Evolutionary conservation across 2,888 invertebrate genomes (phyloP), one percentile per base, ranked within the genome.

Genomic region (Eledone cirrhosa): DNA sequence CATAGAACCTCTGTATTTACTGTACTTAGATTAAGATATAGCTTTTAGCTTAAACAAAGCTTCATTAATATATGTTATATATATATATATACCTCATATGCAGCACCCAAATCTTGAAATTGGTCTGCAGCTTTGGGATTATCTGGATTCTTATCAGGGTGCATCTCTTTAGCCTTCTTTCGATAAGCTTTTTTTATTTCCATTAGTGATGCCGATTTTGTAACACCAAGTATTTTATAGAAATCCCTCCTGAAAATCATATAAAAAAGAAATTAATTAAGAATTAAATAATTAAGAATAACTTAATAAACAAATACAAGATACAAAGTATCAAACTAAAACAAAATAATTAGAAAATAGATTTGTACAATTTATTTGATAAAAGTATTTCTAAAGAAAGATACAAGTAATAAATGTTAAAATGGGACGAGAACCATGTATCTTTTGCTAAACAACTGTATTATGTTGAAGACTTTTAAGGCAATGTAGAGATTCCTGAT

Each of bases 131-230:
- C 96, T 78, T 95, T 93, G 0, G 97, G 96, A 92, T 99, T 98
- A 91, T 95, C 95, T 90, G 94, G 94, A 91, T 99, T 99, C 90
- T 97, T 98, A 89, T 99, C 99, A 22, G 99, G 99, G 93, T 99
- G 99, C 82, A 97, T 92, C 90, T 97, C 96, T 92, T 97, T 98
- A 29, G 99, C 99, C 91, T 97, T 91, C 88, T 94, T 95, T 88
- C 99, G 93, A 91, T 99, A 99, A 69, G 98, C 98, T 92, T 98
- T 98, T 91, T 99, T 99, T 80, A 99, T 96, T 91, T 98, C 96
- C 92, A 99, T 96, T 80, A 95, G 94, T 87, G 93, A 95, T 27
- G 99, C 99, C 86, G 94, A 94, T 90, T 94, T 94, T 77, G 95
- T 92, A 80, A 98, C 94, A 83, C 95, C 95, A 81, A 99, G 93